These are phyloP conservation scores for Numenius phaeopus DNA, from an alignment of 2,797 vertebrate genomes.

Conservation along the genomic window DNA sequence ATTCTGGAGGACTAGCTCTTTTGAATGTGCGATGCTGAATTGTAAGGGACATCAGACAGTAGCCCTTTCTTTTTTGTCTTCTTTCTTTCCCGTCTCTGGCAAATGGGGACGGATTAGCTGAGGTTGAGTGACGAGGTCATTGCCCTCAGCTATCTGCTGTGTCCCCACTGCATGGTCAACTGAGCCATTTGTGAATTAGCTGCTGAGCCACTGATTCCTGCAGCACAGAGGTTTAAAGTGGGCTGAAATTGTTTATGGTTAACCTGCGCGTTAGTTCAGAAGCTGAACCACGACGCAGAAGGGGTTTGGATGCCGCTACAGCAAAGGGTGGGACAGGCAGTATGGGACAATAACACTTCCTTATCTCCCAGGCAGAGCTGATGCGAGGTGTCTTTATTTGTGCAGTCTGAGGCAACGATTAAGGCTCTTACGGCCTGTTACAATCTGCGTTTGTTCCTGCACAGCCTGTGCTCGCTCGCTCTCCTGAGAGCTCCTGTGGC, in stretches of 20 bases:
- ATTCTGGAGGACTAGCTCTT: background rate
- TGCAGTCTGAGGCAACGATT: background rate
- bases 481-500: background rate
- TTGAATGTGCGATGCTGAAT: background rate
- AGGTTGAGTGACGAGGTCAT: constrained; percentile 59
- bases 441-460: background rate
- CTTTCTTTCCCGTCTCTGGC: constrained; percentile 22
- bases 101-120: constrained; percentile 67
- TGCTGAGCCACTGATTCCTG: constrained; percentile 57
- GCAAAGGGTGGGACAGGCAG: background rate
- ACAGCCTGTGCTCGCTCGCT: background rate
- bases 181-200: constrained; percentile 65
- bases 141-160: constrained; percentile 55
- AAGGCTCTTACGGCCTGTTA: background rate
- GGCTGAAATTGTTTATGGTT: constrained; percentile 60
- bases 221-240: constrained; percentile 22
- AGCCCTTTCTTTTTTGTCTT: constrained; percentile 34
- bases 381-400: background rate
- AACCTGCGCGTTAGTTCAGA: background rate
- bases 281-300: background rate
- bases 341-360: background rate
- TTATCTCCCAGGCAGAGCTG: background rate
- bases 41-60: background rate
- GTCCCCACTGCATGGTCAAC: constrained; percentile 61
- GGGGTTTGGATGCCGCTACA: background rate